These are phyloP conservation scores for Fringilla coelebs DNA, from an alignment of 2,797 vertebrate species.

Conservation along the genomic window DNA sequence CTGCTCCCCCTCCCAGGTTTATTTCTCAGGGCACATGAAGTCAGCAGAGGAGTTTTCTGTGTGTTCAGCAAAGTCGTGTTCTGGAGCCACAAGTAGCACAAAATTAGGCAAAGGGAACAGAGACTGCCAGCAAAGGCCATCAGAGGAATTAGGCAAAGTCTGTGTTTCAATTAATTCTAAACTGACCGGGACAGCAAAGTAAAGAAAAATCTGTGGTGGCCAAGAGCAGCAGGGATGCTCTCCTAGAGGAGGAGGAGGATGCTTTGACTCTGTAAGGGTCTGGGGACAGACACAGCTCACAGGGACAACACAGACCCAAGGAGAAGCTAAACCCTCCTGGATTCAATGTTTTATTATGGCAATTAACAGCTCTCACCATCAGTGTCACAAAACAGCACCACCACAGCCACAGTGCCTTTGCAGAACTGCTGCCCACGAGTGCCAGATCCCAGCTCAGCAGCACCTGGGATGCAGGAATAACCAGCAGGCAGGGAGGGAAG, in stretches of 20 bases:
- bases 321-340: background rate
- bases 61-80: background rate
- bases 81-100: background rate
- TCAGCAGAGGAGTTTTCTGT: background rate
- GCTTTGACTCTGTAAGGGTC: background rate
- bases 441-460: background rate
- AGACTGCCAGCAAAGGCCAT: background rate
- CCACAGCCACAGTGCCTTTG: rapidly evolving
- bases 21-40: background rate
- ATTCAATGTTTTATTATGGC: background rate
- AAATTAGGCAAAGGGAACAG: background rate
- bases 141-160: background rate
- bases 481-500: background rate
- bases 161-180: background rate
- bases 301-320: background rate
- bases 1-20: background rate
- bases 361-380: background rate
- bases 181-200: background rate
- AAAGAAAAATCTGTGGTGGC: background rate
- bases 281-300: background rate
- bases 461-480: background rate
- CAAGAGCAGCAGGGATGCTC: background rate
- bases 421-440: background rate
- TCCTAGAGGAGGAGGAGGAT: background rate
- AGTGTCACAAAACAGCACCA: background rate